These are phyloP conservation scores for Vulpes lagopus DNA, from an alignment of 2,113 vertebrate genomes.

Conservation along the genomic window DNA sequence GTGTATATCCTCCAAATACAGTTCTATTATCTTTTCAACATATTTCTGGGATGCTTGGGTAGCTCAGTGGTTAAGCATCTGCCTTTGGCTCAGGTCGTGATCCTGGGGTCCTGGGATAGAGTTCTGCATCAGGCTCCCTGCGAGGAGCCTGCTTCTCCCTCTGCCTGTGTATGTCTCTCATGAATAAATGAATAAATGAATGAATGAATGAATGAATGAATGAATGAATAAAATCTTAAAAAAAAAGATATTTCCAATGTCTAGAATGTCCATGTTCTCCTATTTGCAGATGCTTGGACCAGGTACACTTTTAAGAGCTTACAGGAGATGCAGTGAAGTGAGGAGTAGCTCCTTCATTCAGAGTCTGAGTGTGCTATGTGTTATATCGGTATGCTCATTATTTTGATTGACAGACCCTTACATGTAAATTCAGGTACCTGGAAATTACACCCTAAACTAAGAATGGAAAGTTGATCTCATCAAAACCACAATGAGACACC, in stretches of 20 bases:
- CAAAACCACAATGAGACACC: too few relatives aligned
- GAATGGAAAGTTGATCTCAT: neutral
- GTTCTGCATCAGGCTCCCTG: too few relatives aligned
- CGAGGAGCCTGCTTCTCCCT: too few relatives aligned
- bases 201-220: too few relatives aligned
- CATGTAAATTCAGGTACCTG: neutral
- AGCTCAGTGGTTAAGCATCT: too few relatives aligned
- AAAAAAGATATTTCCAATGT: neutral
- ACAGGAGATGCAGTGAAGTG: neutral
- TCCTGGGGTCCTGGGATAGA: too few relatives aligned
- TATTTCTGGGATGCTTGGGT: too few relatives aligned
- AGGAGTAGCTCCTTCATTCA: neutral
- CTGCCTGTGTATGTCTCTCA: too few relatives aligned
- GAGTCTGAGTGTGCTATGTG: neutral
- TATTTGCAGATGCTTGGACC: neutral
- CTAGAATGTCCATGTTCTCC: neutral
- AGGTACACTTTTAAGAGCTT: neutral
- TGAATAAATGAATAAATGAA: too few relatives aligned
- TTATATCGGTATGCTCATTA: neutral
- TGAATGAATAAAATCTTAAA: too few relatives aligned
- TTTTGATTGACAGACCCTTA: neutral
- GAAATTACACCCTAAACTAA: neutral
- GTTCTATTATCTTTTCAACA: neutral
- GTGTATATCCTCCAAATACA: neutral
- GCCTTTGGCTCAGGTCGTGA: too few relatives aligned